Percentiles rank a stretch among this genome's conserved stretches.
These are phyloP conservation scores for Busseola fusca DNA, from an alignment of 2,888 invertebrate species.

Conservation along the genomic window DNA sequence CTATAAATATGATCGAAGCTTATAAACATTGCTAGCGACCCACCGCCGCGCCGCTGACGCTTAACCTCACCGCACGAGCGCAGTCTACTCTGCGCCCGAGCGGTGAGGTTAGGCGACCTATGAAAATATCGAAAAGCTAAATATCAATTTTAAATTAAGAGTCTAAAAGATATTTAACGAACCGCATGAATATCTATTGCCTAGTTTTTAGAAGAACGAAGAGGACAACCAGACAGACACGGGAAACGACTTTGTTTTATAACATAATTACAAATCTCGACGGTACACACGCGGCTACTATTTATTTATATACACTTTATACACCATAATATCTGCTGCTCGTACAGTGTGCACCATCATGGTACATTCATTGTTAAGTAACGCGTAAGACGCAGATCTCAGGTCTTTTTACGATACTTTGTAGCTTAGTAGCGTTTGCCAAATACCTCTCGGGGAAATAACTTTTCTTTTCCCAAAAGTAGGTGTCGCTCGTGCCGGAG, in stretches of 20 bases:
- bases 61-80: neutral
- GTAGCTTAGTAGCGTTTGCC: constrained; percentile 51
- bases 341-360: neutral
- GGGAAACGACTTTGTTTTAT: neutral
- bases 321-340: no score
- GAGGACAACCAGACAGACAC: neutral
- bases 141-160: neutral
- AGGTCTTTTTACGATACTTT: constrained; percentile 15
- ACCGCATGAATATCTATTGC: neutral
- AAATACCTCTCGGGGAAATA: constrained; percentile 40
- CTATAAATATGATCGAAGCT: no score
- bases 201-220: neutral
- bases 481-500: constrained; percentile 64
- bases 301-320: no score
- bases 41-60: neutral
- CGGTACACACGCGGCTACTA: no score
- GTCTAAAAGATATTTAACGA: neutral
- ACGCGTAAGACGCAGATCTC: neutral
- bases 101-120: neutral
- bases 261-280: neutral
- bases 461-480: constrained; percentile 64
- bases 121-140: neutral
- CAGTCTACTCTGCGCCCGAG: neutral
- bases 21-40: neutral
- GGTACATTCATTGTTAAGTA: neutral